A percentile compares a stretch with the other conserved stretches of the same genome.
These are phyloP conservation scores for Amiota mariae DNA, from an alignment of 2,888 invertebrate species.

Conservation along the genomic window DNA sequence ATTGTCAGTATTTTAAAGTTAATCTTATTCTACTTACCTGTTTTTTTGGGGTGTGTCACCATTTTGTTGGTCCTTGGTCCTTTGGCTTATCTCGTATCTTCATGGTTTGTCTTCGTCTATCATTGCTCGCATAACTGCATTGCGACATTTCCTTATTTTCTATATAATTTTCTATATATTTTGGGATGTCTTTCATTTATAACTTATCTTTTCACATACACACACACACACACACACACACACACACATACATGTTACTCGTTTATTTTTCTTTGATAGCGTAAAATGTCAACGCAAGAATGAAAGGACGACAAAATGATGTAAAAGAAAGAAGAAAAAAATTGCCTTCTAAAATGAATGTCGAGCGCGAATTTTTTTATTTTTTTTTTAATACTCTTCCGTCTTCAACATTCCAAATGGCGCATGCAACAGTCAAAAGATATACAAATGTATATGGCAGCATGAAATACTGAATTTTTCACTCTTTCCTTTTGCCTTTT, in stretches of 20 bases:
- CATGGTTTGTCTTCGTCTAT: background rate
- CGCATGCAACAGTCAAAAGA: constrained; percentile 20
- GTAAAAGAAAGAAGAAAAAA: background rate
- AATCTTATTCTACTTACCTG: background rate
- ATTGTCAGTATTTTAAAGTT: constrained; percentile 17
- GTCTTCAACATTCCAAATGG: background rate
- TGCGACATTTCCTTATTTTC: constrained; percentile 51
- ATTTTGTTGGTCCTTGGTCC: no score
- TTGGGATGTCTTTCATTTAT: constrained; percentile 13
- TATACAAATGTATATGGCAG: no score
- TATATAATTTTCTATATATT: constrained; percentile 35
- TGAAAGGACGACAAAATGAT: background rate
- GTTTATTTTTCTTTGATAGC: background rate
- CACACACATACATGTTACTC: background rate
- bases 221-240: no score
- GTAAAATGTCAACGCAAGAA: background rate
- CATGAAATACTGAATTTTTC: no score
- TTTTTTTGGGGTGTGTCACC: no score
- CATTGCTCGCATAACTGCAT: constrained; percentile 47
- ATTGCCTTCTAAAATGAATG: constrained; percentile 21
- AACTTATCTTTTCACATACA: background rate
- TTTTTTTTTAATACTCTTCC: background rate
- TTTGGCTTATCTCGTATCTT: background rate
- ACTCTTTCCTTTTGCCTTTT: no score
- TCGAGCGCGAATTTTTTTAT: background rate